Evolutionary conservation across 92 coral and sea anemone genomes (phyloP).

Genomic region (Siderastrea radians): DNA sequence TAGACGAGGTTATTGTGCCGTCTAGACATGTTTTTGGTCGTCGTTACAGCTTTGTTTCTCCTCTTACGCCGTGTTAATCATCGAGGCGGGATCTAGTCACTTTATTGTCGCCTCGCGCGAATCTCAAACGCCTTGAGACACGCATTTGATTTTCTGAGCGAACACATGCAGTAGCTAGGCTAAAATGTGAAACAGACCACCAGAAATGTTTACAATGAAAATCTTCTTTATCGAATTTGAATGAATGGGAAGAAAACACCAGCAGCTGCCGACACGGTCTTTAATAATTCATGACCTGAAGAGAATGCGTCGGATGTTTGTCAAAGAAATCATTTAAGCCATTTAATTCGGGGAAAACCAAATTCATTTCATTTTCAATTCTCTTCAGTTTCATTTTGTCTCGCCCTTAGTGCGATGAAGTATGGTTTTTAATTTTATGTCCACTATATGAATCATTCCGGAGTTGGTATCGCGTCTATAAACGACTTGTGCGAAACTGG

Average conservation of each 20-base stretch:
- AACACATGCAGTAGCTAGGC: background rate
- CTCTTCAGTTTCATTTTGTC: slow-evolving; percentile 47
- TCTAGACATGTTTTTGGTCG: slow-evolving; percentile 68
- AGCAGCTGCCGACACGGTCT: slow-evolving; percentile 48
- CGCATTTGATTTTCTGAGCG: slow-evolving; percentile 8
- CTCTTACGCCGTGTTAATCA: slow-evolving; percentile 71
- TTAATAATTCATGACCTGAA: slow-evolving; percentile 46
- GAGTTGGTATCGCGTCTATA: background rate
- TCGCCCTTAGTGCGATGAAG: slow-evolving; percentile 9
- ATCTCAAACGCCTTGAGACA: slow-evolving; percentile 1
- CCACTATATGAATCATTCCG: no score
- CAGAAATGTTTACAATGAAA: slow-evolving; percentile 45
- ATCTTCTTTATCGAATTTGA: slow-evolving; percentile 25
- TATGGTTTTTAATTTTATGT: background rate
- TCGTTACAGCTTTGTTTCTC: slow-evolving; percentile 56
- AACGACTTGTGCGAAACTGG: background rate
- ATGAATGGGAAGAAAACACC: slow-evolving; percentile 55
- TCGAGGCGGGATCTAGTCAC: slow-evolving; percentile 63
- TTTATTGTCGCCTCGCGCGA: slow-evolving; percentile 64
- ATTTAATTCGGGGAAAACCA: slow-evolving; percentile 57
- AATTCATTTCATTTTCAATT: slow-evolving; percentile 33
- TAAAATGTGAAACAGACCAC: slow-evolving; percentile 33
- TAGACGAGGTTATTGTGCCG: slow-evolving; percentile 77
- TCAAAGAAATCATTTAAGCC: slow-evolving; percentile 63
- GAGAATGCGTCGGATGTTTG: slow-evolving; percentile 47